Base-by-base conservation (phyloP, 2,113 vertebrate species). In the Epinephelus fuscoguttatus region DNA sequence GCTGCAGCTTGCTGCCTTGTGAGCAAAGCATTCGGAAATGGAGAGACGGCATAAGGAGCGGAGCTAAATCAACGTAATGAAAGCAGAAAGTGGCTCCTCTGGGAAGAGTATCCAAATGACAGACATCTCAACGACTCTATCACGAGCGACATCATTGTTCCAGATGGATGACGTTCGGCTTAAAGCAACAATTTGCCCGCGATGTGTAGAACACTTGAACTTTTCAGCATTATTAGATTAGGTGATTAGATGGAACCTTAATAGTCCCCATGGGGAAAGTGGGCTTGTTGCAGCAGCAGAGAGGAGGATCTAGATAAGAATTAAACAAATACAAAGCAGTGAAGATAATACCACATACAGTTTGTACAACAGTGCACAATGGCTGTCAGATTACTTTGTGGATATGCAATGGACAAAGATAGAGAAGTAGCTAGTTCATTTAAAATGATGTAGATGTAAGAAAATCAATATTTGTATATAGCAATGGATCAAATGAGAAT, bases 181-280 rank as follows among this genome's bases (percentile, higher is more conserved):
- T 82, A 64, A 76, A 84, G 85, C 76, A 77, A 84, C 49, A 66
- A 87, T 84, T 88, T 77, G 33, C 69, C 70, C 10, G 53, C 23
- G 8, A 71, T 85, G 47, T 78, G 77, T 25, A 13, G 56, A 88
- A 71, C 83, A 50, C 50, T 78, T 78, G 49, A 78, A 88, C 70
- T 84, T 89, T 78, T 69, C 42, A 57, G 60, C 53, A 17, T 82
- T 88, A 88, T 88, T 88, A 85, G 84, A 87, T 87, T 73, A 82
- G 75, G 59, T 79, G 84, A 87, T 86, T 86, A 84, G 80, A 80
- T 66, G 73, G 78, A 88, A 83, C 81, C 67, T 80, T 82, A 90
- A 84, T 89, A 50, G 81, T 69, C 19, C 64, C 82, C 49, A 18
- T 55, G 82, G 84, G 84, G 71, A 68, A 78, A 71, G 50, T 59